Percentiles rank a stretch among this genome's conserved stretches.
Conservation (phyloP, 2,797 vertebrate species). For the Hylomyscus alleni region DNA sequence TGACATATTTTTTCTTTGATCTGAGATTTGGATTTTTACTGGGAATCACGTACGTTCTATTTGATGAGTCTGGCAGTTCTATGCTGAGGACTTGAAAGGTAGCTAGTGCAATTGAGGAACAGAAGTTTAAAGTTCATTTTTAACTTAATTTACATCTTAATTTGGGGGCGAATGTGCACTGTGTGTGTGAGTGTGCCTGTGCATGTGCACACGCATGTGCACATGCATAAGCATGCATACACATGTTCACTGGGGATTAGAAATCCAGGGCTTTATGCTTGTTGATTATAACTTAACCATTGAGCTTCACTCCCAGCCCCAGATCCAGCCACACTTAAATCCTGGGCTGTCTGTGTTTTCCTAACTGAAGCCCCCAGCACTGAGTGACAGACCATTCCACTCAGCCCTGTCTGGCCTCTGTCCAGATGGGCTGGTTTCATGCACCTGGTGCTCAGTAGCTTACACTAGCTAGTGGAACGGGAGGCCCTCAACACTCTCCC, state of each 20-base stretch:
- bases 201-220: no score
- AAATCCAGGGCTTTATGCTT: background rate
- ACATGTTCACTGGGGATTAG: background rate
- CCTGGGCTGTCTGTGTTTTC: rapidly evolving
- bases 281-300: background rate
- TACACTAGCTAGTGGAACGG: background rate
- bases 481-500: background rate
- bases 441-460: background rate
- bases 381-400: background rate
- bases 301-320: background rate
- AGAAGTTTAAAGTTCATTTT: background rate
- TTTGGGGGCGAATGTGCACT: background rate
- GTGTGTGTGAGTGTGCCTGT: background rate
- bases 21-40: slow-evolving; percentile 24
- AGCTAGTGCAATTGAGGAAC: background rate
- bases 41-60: background rate
- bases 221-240: background rate
- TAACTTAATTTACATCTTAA: background rate
- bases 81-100: background rate
- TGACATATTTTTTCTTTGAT: background rate
- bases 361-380: background rate
- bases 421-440: background rate
- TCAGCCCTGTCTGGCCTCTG: background rate
- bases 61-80: background rate
- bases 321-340: background rate